Evolutionary conservation across 2,888 invertebrate species (phyloP), one percentile per base, ranked within the genome.

Genomic region (Salpingus planirostris): DNA sequence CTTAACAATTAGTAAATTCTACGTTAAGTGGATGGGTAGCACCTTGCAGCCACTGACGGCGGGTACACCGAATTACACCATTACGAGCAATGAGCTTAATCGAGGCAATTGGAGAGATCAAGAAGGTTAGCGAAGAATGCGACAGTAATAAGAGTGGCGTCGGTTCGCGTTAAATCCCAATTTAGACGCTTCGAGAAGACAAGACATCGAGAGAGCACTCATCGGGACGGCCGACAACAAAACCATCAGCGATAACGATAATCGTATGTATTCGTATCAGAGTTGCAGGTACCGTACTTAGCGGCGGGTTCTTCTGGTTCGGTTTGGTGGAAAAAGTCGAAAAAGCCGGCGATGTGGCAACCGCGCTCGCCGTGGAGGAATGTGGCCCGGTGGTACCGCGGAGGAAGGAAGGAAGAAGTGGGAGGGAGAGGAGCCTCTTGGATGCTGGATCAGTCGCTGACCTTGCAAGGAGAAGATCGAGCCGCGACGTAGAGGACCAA

Each of bases 391-490:
- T 57, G 60, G n/a, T n/a, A n/a, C n/a, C 50, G 51, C 49, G 46
- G 44, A 58, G 60, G 60, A 60, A 61, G 62, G 62, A 62, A 62
- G 61, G 60, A 61, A 61, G 55, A 55, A 44, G 54, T 43, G 54
- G 49, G 44, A 46, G 47, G 41, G 32, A 36, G 36, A 32, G 36
- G 33, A 30, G 39, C 25, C 10, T 29, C 5, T 24, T 40, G 40
- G 40, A 40, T 40, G 40, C 40, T 40, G 40, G 40, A 36, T 60
- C 62, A 64, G 64, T 64, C 64, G 64, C 64, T 64, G 62, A 64
- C 64, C 64, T 64, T 64, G 64, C 62, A 58, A 60, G 62, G 60
- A 60, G 58, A 60, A 52, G 54, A 53, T 50, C 47, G 46, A 45
- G 42, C 40, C 35, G 41, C 36, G 40, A 29, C 42, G 43, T 37